Evolutionary conservation across 2,113 vertebrate species (phyloP).

Genomic region (Pongo abelii): DNA sequence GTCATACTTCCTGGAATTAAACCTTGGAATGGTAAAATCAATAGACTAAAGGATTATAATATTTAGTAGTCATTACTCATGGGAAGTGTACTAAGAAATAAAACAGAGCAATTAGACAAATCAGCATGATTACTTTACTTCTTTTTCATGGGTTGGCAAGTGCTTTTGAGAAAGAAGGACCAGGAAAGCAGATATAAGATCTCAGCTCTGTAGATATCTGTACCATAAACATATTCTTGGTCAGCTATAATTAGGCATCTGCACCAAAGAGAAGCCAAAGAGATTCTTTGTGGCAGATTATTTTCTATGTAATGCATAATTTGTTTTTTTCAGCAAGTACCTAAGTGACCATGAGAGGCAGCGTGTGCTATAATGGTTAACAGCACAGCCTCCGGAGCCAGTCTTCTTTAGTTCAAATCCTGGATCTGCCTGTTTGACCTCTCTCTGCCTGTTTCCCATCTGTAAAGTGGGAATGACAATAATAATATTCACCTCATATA

Average conservation of each 20-base stretch:
- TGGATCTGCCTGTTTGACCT: neutral
- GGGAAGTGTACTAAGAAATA: neutral
- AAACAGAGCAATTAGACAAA: conserved; percentile 2
- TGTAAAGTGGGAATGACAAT: conserved; percentile 25
- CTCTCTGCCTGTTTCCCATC: conserved; percentile 16
- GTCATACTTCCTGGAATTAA: neutral
- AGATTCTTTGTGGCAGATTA: conserved; percentile 6
- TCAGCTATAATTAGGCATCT: neutral
- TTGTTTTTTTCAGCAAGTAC: neutral
- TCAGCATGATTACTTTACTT: neutral
- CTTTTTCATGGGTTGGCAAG: neutral
- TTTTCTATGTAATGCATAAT: neutral
- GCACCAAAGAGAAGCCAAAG: neutral
- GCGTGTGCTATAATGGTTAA: neutral
- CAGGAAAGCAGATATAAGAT: neutral
- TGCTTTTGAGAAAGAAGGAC: neutral
- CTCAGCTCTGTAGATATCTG: neutral
- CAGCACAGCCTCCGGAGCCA: neutral
- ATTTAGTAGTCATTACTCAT: neutral
- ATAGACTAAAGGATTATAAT: neutral
- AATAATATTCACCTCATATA: neutral
- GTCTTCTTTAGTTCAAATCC: neutral
- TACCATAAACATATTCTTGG: neutral
- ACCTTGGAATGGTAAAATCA: conserved; percentile 4
- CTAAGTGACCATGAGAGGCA: neutral